These are phyloP conservation scores for Trididemnum miniatum DNA, from an alignment of 23 tunicate genomes.

Conservation along the genomic window DNA sequence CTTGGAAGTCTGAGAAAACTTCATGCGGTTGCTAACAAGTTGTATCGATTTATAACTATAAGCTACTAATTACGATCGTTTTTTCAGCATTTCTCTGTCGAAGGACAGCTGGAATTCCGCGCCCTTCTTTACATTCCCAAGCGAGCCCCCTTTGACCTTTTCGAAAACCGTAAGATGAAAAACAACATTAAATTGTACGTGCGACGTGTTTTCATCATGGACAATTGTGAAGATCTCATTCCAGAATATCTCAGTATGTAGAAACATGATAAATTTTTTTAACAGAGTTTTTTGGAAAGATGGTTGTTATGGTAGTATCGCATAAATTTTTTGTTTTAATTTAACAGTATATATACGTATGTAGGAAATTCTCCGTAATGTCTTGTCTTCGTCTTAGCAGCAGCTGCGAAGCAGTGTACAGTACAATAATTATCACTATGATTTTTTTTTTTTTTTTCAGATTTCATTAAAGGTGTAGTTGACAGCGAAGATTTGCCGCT, in stretches of 20 bases:
- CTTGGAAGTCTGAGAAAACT: constrained; percentile 71
- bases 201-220: constrained; percentile 96
- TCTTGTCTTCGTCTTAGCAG: neutral
- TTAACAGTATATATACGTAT: no score
- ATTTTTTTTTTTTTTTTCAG: constrained; percentile 36
- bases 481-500: constrained; percentile 97
- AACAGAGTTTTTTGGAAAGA: no score
- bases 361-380: no score
- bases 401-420: no score
- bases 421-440: no score
- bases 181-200: constrained; percentile 98
- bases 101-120: constrained; percentile 94
- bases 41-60: no score
- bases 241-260: constrained; percentile 97
- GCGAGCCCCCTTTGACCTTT: constrained; percentile 95
- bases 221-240: constrained; percentile 95
- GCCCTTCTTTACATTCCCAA: constrained; percentile 92
- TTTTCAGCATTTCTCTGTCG: constrained; percentile 96
- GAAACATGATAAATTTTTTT: no score
- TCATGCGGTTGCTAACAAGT: no score
- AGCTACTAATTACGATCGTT: neutral
- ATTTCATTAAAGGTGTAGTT: constrained; percentile 95
- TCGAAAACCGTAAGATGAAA: constrained; percentile 90
- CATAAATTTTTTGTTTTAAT: no score
- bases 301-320: no score